These are phyloP conservation scores for Portevinia maculata DNA, from an alignment of 2,888 invertebrate species.

Conservation along the genomic window DNA sequence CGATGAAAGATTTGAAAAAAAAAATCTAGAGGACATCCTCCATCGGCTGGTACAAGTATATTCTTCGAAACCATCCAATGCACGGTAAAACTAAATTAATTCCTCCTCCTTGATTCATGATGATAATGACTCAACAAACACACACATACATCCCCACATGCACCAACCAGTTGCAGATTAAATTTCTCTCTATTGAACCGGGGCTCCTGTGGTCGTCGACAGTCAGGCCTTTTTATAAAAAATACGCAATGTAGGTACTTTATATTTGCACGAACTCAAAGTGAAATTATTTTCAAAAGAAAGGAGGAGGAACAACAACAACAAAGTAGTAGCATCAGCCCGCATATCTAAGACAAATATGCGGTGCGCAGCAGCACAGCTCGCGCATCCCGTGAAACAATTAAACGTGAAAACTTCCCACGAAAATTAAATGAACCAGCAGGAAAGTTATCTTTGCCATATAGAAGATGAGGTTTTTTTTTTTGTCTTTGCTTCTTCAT, in stretches of 20 bases:
- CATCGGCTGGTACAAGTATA: constrained; percentile 17
- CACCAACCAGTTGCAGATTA: constrained; percentile 50
- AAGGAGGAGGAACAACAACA: constrained; percentile 19
- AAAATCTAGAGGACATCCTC: constrained; percentile 38
- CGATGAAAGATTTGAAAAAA: constrained; percentile 22
- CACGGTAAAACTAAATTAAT: constrained; percentile 62
- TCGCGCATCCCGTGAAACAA: constrained; percentile 63
- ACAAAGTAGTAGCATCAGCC: constrained; percentile 17
- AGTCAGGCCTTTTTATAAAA: constrained; percentile 31
- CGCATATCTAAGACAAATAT: constrained; percentile 53
- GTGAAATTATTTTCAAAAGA: constrained; percentile 41
- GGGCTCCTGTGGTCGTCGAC: neutral
- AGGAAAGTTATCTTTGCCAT: constrained; percentile 57
- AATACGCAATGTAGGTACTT: constrained; percentile 38
- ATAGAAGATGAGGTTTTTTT: neutral
- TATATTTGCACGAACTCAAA: constrained; percentile 35
- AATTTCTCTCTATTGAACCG: constrained; percentile 51
- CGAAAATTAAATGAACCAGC: constrained; percentile 72
- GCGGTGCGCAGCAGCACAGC: constrained; percentile 5
- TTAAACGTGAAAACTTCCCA: constrained; percentile 72
- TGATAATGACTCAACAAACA: constrained; percentile 56
- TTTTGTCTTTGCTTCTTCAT: constrained; percentile 17
- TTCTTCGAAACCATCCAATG: constrained; percentile 37
- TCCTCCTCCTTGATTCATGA: constrained; percentile 69
- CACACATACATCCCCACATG: constrained; percentile 1